Conservation (phyloP, 2,113 vertebrate species). For the Xiphophorus couchianus region DNA sequence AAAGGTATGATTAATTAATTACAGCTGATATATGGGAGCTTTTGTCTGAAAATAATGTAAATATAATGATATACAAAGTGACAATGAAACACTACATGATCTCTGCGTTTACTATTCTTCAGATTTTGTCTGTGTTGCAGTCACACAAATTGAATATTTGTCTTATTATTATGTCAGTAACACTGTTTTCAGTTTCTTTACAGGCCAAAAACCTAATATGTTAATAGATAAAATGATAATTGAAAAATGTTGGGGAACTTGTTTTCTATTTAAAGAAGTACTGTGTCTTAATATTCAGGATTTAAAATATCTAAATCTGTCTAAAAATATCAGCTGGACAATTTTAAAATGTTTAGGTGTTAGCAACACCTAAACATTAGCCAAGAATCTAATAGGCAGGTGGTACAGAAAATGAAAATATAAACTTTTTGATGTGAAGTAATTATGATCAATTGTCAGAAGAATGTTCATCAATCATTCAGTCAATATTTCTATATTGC, state of each 20-base stretch:
- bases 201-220: not conserved
- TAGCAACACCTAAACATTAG: not conserved
- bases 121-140: not conserved
- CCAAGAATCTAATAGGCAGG: not conserved
- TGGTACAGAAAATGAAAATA: not conserved
- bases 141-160: not conserved
- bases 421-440: not conserved
- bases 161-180: not conserved
- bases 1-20: slow-evolving; percentile 81
- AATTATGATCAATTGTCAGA: not conserved
- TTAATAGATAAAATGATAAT: not conserved
- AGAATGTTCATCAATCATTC: not conserved
- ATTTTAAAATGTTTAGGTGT: not conserved
- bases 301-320: not conserved
- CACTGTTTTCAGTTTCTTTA: not conserved
- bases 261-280: not conserved
- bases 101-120: not conserved
- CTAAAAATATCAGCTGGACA: not conserved
- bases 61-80: not conserved
- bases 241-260: not conserved
- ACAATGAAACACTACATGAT: not conserved
- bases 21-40: not conserved
- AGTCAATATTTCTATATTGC: not conserved
- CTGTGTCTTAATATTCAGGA: not conserved
- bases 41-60: not conserved